These are phyloP conservation scores for Spinibarbus caldwelli DNA, from an alignment of 2,797 vertebrate species.

Conservation along the genomic window DNA sequence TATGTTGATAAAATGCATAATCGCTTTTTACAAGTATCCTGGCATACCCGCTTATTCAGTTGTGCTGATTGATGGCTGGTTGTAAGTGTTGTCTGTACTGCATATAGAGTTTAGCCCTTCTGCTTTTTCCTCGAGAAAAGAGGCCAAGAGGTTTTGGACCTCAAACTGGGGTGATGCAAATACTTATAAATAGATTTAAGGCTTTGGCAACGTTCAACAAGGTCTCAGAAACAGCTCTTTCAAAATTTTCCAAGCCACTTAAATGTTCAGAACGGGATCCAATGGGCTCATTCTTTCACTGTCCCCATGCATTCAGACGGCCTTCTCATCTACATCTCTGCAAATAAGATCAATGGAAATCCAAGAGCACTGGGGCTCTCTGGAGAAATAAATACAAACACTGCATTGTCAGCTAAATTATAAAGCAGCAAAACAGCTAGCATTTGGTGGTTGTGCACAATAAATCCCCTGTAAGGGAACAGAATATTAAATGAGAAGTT, in stretches of 20 bases:
- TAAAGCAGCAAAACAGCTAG: slow-evolving; percentile 7
- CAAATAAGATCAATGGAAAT: slow-evolving; percentile 38
- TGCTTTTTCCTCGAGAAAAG: neutral
- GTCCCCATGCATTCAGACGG: slow-evolving; percentile 24
- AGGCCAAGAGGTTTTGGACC: slow-evolving; percentile 7
- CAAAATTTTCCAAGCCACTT: slow-evolving; percentile 41
- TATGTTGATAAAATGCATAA: neutral
- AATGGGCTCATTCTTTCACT: slow-evolving; percentile 38
- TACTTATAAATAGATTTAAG: slow-evolving; percentile 41
- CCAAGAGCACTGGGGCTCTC: slow-evolving; percentile 24
- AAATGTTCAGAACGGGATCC: slow-evolving; percentile 24
- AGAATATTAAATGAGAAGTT: neutral
- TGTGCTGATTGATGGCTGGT: neutral
- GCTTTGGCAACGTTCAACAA: slow-evolving; percentile 20
- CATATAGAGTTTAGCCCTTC: neutral
- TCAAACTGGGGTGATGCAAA: slow-evolving; percentile 15
- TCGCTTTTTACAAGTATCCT: neutral
- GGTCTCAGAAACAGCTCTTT: slow-evolving; percentile 9
- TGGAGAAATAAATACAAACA: slow-evolving; percentile 45
- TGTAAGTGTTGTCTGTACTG: neutral
- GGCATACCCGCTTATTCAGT: neutral
- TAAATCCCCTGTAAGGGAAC: slow-evolving; percentile 9
- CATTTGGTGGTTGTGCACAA: slow-evolving; percentile 19
- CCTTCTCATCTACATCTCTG: slow-evolving; percentile 34
- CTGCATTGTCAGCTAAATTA: slow-evolving; percentile 27